Percentiles rank a stretch among this genome's conserved stretches.
Conservation (phyloP, 2,888 invertebrate genomes). For the Athetis lepigone region DNA sequence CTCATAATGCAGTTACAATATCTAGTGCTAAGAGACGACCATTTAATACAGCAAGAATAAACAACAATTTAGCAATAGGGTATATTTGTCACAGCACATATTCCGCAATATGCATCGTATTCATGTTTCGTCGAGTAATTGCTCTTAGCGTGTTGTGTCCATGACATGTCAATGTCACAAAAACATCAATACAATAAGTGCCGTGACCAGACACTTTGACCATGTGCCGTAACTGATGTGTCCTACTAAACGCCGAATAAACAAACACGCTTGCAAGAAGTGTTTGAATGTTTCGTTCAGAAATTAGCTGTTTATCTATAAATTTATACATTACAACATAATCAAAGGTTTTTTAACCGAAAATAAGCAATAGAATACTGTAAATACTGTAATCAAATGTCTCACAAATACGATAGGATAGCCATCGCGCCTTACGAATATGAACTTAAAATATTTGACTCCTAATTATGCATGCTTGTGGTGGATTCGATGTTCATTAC, state of each 20-base stretch:
- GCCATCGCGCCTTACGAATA: no score
- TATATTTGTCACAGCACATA: conserved; percentile 26
- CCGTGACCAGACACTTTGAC: conserved; percentile 13
- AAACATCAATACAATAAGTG: conserved; percentile 18
- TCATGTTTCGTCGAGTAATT: conserved; percentile 34
- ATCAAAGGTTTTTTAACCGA: not conserved
- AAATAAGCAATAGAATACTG: not conserved
- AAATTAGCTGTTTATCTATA: no score
- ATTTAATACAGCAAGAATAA: conserved; percentile 1
- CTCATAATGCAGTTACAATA: not conserved
- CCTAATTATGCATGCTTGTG: no score
- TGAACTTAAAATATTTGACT: no score
- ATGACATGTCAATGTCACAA: conserved; percentile 19
- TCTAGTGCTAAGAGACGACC: not conserved
- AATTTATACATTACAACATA: no score
- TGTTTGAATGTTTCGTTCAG: not conserved
- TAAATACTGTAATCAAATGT: no score
- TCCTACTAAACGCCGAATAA: conserved; percentile 19
- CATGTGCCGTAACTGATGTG: conserved; percentile 32
- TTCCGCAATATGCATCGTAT: conserved; percentile 22
- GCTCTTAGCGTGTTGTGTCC: conserved; percentile 11
- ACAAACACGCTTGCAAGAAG: not conserved
- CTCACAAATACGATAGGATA: no score
- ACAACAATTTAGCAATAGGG: conserved; percentile 5
- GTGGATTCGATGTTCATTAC: no score